Base-by-base conservation (phyloP, 2,797 vertebrate genomes). In the Staurois parvus region DNA sequence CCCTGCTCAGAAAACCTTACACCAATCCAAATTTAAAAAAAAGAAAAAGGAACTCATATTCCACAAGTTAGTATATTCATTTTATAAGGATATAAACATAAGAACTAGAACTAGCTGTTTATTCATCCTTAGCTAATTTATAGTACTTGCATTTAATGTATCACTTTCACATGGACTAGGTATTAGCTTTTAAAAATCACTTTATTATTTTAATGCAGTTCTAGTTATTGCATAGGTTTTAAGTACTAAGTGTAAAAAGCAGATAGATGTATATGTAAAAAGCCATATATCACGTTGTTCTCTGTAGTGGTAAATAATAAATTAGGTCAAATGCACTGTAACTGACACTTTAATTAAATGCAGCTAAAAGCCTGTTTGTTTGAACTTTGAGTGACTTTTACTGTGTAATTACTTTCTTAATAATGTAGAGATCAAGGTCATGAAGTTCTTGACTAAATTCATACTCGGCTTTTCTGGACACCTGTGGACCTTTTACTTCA, bases 291-390 rank as follows among this genome's bases (percentile, higher is more conserved):
- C 67, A 69, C 30, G 0, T 69, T 52, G 8, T 59, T 59, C 52
- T 59, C 52, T 59, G 52, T 59, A 24, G 21, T 59, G 52, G 52
- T 69, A 69, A 69, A 69, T 69, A 69, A 69, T 69, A 32, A 29
- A 69, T 69, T 69, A 32, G 67, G 52, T 19, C 6, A 29, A 30
- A 69, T 69, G 28, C 17, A 7, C 67, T 32, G 19, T 69, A 30
- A 69, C 67, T 34, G 67, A 69, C 13, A 30, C 29, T 69, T 69
- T 30, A 17, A 68, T 68, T 68, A 30, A 69, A 69, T 19, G 17
- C 15, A 69, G 29, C 21, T 59, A 59, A 69, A 32, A 30, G 28
- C 28, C 19, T 69, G 28, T 32, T 69, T 69, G 28, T 34, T 19
- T 30, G 30, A 29, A 19, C 28, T 69, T 69, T 19, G 17, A 29